Evolutionary conservation across 2,797 vertebrate genomes (phyloP).

Genomic region (Paguma larvata): DNA sequence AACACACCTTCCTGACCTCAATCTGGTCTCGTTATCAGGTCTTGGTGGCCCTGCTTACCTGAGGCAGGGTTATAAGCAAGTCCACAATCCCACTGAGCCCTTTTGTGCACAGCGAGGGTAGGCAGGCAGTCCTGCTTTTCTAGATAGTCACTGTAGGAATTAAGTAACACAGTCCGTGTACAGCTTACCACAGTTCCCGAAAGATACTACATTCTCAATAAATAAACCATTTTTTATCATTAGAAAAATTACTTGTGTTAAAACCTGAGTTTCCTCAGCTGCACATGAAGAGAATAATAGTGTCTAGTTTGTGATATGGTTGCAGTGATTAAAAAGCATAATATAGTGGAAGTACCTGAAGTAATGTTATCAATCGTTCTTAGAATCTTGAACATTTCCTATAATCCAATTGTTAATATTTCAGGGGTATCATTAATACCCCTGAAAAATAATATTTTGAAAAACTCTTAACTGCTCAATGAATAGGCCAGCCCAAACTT

Average conservation of each 20-base stretch:
- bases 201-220: not conserved
- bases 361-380: not conserved
- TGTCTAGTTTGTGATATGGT: not conserved
- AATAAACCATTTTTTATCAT: not conserved
- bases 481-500: not conserved
- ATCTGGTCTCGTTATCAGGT: not conserved
- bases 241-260: not conserved
- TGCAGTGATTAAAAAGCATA: not conserved
- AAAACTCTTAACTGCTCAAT: not conserved
- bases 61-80: not conserved
- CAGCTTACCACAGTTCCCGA: not conserved
- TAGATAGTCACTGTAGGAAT: not conserved
- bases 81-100: not conserved
- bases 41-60: not conserved
- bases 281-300: not conserved
- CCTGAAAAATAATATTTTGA: constrained; percentile 4
- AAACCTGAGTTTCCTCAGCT: not conserved
- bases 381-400: not conserved
- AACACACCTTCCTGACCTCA: not conserved
- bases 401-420: not conserved
- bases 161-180: not conserved
- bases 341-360: not conserved
- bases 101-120: not conserved
- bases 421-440: not conserved
- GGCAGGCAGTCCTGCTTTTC: not conserved